Evolutionary conservation across 2,797 vertebrate species (phyloP), one percentile per base, ranked within the genome.

Genomic region (Peromyscus melanophrys): DNA sequence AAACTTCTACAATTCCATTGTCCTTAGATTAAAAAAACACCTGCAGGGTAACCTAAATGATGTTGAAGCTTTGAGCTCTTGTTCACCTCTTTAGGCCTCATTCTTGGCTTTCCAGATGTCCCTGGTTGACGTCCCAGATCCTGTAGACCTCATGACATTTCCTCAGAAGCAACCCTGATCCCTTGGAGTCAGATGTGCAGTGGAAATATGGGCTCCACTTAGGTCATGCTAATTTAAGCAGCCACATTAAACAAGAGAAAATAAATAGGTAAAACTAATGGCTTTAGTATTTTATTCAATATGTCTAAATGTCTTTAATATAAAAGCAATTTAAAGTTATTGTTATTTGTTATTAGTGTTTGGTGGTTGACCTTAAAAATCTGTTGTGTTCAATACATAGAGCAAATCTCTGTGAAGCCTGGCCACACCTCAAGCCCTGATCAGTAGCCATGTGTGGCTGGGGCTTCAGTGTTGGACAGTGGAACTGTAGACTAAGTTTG

Each of bases 321-420:
- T 31, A 73, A 46, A 55, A 59, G n/a, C 7, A 52, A 57, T 61
- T 25, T n/a, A 69, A 92, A 92, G 61, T 94, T 71, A 91, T 63
- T 65, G 29, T 2, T 59, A 59, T 34, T 75, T 73, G 69, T 85
- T 67, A 69, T 40, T 78, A 40, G 85, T 27, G 29, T 73, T 65
- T 83, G 40, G 37, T 52, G 55, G 63, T 31, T 31, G 85, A 9
- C 37, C 82, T 91, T 83, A 86, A 92, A 92, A 77, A 94, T 75
- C 6, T 52, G 25, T 40, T 34, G 6, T 63, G 21, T 52, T 94
- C 65, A 82, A 21, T 3, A 0, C 14, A 69, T 4, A 81, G 0
- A 29, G 14, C 63, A 67, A 46, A 67, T 71, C 31, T 94, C 34
- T 23, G 0, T 61, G 61, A 92, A 81, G 13, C 12, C 43, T 40